phyloP scores from a whole-genome alignment of 2,797 vertebrate species.

The Eidolon dupreanum region DNA sequence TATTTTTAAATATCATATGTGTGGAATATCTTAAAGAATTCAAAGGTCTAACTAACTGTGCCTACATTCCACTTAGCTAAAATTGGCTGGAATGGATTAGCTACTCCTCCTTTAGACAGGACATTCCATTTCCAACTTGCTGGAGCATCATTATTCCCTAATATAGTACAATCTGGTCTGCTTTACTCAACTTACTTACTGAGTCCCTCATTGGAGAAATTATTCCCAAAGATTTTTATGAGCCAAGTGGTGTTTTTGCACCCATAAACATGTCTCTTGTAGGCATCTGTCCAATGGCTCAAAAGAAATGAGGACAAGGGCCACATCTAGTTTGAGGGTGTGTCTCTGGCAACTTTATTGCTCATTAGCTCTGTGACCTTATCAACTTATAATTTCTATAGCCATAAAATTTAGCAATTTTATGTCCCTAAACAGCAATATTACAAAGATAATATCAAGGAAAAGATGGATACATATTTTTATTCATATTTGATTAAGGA shows the following conservation, averaged over 20 bases:
- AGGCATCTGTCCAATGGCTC: neutral
- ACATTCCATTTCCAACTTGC: neutral
- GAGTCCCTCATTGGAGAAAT: neutral
- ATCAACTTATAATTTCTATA: slow-evolving; percentile 55
- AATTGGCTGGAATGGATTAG: neutral
- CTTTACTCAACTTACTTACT: neutral
- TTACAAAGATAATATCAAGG: slow-evolving; percentile 40
- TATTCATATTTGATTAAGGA: slow-evolving; percentile 23
- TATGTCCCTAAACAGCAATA: neutral
- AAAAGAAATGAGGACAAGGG: slow-evolving; percentile 51
- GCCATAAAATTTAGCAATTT: slow-evolving; percentile 41
- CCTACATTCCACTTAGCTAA: neutral
- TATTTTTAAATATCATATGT: neutral
- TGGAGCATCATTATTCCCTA: neutral
- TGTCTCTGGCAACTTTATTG: slow-evolving; percentile 9
- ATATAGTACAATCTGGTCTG: neutral
- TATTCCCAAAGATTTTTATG: slow-evolving; percentile 16
- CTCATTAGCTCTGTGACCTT: slow-evolving; percentile 39
- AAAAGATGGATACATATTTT: neutral
- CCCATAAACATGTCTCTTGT: neutral
- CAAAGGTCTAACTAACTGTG: neutral
- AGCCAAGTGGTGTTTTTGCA: neutral
- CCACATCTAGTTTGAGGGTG: neutral
- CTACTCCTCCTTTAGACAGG: neutral
- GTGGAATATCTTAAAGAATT: neutral